Evolutionary conservation across 1,140 invertebrate species (phyloP), one percentile per base, ranked within the genome.

Genomic region (Pogonus chalceus): DNA sequence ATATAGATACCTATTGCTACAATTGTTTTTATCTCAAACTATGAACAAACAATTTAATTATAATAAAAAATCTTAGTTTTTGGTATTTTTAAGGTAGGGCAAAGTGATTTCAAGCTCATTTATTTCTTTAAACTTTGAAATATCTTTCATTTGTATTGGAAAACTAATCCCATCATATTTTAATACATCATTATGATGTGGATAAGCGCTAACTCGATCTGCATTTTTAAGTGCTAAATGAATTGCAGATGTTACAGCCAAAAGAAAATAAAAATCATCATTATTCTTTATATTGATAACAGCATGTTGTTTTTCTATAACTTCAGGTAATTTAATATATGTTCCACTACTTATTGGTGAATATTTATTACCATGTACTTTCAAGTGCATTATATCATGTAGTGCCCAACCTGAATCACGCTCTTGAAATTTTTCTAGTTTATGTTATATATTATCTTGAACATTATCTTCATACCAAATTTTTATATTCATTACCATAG

Each of bases 351-450:
- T 52, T 18, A 66, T 18, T 3, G 62, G 61, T 52, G 61, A 53
- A 52, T 60, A 68, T 58, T 62, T 65, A 48, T 58, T 57, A 16
- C 66, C 16, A 65, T n/a, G n/a, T n/a, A n/a, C n/a, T n/a, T n/a
- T n/a, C n/a, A n/a, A 49, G 39, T 63, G 56, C 10, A 58, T 31
- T 16, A 65, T 64, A 51, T 22, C 20, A 22, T 10, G 20, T 54
- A 68, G 52, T 1, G 60, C 18, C 66, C 63, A 69, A 18, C 64
- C 65, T 54, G 53, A 58, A 49, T 64, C 62, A 31, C 56, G 51
- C 21, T 65, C 60, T 52, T 65, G 54, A 54, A 66, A 61, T 52
- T 62, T 59, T 23, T 58, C 58, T 23, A 60, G 48, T 52, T 60
- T 31, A 23, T 10, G n/a, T 18, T 51, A 49, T 23, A 52, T 53